phyloP scores from a whole-genome alignment of 2,888 invertebrate genomes.

The Pinctada fucata region DNA sequence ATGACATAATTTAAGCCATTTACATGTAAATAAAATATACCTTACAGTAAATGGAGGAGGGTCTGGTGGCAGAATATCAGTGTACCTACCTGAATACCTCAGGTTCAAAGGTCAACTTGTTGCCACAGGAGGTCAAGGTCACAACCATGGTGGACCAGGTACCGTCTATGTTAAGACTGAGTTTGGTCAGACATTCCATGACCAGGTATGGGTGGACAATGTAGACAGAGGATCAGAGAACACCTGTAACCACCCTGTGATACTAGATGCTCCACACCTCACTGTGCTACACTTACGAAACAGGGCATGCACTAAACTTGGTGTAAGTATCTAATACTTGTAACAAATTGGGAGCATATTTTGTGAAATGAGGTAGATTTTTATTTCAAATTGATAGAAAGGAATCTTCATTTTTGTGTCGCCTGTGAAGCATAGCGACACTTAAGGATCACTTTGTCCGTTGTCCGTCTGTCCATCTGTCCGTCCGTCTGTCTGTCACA shows the following conservation, averaged over 20 bases:
- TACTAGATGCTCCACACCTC: constrained; percentile 44
- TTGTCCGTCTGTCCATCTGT: no score
- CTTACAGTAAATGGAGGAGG: constrained; percentile 59
- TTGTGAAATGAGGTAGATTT: no score
- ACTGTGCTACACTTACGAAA: constrained; percentile 48
- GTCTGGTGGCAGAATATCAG: constrained; percentile 59
- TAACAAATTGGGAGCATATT: background rate
- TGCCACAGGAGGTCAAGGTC: constrained; percentile 54
- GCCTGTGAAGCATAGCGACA: no score
- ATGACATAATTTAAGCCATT: no score
- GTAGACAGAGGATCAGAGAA: constrained; percentile 36
- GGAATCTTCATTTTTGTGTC: no score
- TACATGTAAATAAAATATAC: background rate
- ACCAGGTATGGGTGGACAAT: constrained; percentile 55
- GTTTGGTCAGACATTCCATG: constrained; percentile 42
- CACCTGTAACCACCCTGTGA: constrained; percentile 47
- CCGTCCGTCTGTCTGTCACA: no score
- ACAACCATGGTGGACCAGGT: constrained; percentile 55
- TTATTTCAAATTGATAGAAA: no score
- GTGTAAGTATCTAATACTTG: background rate
- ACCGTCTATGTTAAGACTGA: constrained; percentile 52
- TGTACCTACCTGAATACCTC: constrained; percentile 50
- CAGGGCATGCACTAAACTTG: constrained; percentile 51
- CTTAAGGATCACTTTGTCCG: no score
- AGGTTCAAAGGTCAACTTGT: constrained; percentile 53